phyloP scores from a whole-genome alignment of 2,888 invertebrate genomes.

The Phania funesta region DNA sequence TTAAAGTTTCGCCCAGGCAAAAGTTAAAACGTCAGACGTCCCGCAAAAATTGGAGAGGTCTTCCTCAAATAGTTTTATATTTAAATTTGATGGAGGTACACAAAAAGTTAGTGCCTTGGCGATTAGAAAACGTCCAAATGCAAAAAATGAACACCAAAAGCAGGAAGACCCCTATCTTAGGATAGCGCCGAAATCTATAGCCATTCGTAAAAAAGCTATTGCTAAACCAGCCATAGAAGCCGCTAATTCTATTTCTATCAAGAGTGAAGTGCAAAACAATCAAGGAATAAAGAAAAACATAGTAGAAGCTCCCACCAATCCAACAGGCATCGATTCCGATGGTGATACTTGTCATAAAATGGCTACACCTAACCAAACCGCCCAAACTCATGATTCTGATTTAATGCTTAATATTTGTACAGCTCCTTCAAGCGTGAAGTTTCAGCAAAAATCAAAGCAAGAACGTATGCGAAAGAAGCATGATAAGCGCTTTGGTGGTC shows the following conservation, averaged over 20 bases:
- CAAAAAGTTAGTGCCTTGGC: conserved; percentile 78
- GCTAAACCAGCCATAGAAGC: neutral
- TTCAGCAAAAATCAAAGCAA: conserved; percentile 62
- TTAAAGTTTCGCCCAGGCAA: neutral
- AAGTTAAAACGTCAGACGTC: neutral
- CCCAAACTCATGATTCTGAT: conserved; percentile 48
- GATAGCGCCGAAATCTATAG: conserved; percentile 42
- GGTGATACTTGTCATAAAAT: conserved; percentile 38
- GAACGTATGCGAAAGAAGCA: conserved; percentile 71
- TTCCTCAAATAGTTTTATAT: conserved; percentile 69
- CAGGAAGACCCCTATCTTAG: neutral
- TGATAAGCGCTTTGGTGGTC: conserved; percentile 23
- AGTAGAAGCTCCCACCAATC: neutral
- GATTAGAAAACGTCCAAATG: conserved; percentile 72
- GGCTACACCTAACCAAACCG: neutral
- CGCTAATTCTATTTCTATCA: conserved; percentile 32
- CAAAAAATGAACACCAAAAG: neutral
- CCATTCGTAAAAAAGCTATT: conserved; percentile 42
- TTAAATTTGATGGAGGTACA: conserved; percentile 72
- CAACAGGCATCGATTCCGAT: conserved; percentile 55
- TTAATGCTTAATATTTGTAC: conserved; percentile 72
- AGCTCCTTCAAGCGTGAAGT: neutral
- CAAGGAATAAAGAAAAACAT: neutral
- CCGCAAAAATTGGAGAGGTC: conserved; percentile 9
- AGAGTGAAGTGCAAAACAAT: conserved; percentile 5